Conservation (phyloP, 2,888 invertebrate species). For the Meloe dianella region DNA sequence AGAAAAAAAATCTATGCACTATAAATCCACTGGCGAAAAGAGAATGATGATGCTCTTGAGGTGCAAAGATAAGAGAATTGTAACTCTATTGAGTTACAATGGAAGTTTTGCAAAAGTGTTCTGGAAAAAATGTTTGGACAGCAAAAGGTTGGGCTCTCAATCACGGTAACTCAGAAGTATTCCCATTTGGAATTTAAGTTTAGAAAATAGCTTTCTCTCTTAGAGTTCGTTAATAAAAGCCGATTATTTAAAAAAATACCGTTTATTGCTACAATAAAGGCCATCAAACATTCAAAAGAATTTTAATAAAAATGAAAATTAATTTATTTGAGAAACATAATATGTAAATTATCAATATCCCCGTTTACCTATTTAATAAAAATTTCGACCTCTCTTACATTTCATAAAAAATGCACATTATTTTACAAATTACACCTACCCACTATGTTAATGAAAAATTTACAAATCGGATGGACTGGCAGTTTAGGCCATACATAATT, state of each 20-base stretch:
- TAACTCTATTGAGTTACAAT: no score
- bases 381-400: neutral
- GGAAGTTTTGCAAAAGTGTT: no score
- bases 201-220: no score
- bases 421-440: neutral
- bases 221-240: no score
- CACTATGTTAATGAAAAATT: conserved; percentile 1
- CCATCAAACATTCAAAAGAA: neutral
- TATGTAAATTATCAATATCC: neutral
- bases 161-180: no score
- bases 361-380: neutral
- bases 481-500: conserved; percentile 25
- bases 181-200: no score
- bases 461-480: conserved; percentile 32
- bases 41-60: no score
- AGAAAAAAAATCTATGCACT: no score
- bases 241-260: neutral
- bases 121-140: no score
- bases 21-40: no score
- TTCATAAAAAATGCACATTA: neutral
- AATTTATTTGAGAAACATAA: neutral
- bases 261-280: conserved; percentile 11
- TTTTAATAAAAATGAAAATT: neutral
- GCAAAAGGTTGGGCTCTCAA: no score
- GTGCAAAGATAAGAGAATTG: no score